Evolutionary conservation across 2,797 vertebrate species (phyloP).

Genomic region (Limnodromus scolopaceus): DNA sequence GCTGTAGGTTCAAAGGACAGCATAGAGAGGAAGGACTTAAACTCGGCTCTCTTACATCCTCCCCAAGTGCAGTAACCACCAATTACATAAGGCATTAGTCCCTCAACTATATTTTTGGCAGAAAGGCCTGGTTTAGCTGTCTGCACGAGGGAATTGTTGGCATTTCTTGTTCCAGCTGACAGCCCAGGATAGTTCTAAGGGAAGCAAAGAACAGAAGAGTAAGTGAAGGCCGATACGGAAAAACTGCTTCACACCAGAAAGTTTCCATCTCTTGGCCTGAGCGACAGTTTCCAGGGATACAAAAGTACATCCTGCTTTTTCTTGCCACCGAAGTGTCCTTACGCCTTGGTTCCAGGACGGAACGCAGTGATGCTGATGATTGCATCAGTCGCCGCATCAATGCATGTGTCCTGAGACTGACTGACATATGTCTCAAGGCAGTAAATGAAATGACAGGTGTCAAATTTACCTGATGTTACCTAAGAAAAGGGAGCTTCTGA

Average conservation of each 20-base stretch:
- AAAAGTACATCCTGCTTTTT: not conserved
- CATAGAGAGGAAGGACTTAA: not conserved
- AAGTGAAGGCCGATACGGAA: not conserved
- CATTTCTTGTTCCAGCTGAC: not conserved
- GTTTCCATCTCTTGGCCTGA: not conserved
- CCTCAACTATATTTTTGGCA: not conserved
- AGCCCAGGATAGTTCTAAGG: not conserved
- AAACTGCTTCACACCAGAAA: not conserved
- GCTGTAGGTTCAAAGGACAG: not conserved
- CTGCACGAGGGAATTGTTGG: not conserved
- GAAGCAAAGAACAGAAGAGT: not conserved
- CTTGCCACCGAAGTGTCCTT: not conserved
- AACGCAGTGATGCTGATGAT: not conserved
- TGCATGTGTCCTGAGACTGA: not conserved
- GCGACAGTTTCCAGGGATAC: not conserved
- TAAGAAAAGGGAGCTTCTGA: not conserved
- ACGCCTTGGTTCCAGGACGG: not conserved
- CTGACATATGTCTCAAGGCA: not conserved
- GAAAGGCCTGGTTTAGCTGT: not conserved
- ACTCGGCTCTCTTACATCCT: not conserved
- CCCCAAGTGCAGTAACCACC: not conserved
- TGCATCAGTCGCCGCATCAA: not conserved
- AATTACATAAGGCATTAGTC: not conserved
- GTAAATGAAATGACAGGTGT: not conserved
- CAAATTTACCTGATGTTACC: not conserved